phyloP scores from a whole-genome alignment of 2,113 vertebrate genomes.

The Chrysemys picta region DNA sequence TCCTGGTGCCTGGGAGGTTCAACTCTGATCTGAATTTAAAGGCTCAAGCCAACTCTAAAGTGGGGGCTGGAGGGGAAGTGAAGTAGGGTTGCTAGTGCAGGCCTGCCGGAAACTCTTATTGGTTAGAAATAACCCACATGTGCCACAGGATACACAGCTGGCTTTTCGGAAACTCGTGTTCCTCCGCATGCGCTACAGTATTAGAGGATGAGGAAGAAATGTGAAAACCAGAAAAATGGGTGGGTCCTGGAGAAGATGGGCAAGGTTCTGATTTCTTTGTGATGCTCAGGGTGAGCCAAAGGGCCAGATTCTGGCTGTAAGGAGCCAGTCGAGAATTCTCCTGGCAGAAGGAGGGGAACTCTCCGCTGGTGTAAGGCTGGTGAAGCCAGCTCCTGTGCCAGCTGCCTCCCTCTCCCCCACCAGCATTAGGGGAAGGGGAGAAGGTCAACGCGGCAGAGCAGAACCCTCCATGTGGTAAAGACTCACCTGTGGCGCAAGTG shows the following conservation, averaged over 20 bases:
- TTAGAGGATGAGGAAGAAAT: background rate
- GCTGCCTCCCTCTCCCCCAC: background rate
- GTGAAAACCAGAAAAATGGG: background rate
- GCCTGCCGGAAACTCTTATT: background rate
- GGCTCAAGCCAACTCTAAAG: background rate
- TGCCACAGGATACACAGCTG: background rate
- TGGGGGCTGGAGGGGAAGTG: background rate
- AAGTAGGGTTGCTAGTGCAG: background rate
- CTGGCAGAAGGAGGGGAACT: rapidly evolving
- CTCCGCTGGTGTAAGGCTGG: background rate
- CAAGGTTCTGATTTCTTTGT: background rate
- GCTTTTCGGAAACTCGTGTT: background rate
- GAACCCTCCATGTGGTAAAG: background rate
- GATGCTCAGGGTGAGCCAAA: background rate
- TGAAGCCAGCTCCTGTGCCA: background rate
- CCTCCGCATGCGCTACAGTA: background rate
- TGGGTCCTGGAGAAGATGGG: background rate
- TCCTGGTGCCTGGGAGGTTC: background rate
- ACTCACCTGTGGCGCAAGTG: background rate
- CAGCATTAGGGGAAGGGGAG: background rate
- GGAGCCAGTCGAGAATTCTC: background rate
- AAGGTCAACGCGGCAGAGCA: background rate
- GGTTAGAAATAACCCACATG: background rate
- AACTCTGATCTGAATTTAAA: background rate
- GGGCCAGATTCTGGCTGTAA: background rate